Conservation (phyloP, 2,888 invertebrate genomes). For the Macaria liturata region DNA sequence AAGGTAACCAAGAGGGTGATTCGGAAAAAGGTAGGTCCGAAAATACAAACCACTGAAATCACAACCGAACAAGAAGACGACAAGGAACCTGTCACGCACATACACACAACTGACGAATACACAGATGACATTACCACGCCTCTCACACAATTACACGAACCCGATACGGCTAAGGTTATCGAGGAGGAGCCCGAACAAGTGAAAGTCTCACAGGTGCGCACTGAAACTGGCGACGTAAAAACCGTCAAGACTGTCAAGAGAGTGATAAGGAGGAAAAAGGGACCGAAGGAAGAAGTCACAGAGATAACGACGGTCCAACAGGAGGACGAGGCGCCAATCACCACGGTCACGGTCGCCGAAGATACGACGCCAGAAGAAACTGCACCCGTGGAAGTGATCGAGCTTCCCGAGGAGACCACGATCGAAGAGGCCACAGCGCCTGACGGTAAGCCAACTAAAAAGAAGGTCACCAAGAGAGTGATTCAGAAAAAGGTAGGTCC, state of each 20-base stretch:
- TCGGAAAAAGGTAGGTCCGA: constrained; percentile 49
- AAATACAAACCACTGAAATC: constrained; percentile 46
- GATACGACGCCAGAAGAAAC: constrained; percentile 38
- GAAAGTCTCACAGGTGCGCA: constrained; percentile 40
- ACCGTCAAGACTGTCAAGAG: constrained; percentile 39
- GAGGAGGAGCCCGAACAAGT: constrained; percentile 41
- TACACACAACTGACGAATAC: constrained; percentile 45
- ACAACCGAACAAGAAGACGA: constrained; percentile 36
- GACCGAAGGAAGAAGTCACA: constrained; percentile 53
- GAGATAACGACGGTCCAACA: constrained; percentile 53
- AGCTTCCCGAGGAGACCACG: constrained; percentile 41
- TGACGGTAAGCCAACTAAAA: constrained; percentile 30
- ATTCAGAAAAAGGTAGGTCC: constrained; percentile 68
- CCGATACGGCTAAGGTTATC: constrained; percentile 31
- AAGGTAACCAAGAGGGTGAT: constrained; percentile 30
- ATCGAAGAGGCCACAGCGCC: constrained; percentile 27
- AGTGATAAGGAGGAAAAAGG: constrained; percentile 50
- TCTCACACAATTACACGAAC: constrained; percentile 25
- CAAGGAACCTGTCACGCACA: constrained; percentile 43
- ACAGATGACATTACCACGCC: constrained; percentile 34
- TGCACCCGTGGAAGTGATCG: constrained; percentile 62
- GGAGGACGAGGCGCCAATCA: constrained; percentile 6
- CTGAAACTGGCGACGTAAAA: constrained; percentile 36
- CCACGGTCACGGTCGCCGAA: constrained; percentile 36
- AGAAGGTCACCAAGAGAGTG: constrained; percentile 47